A percentile compares a stretch with the other conserved stretches of the same genome.
These are phyloP conservation scores for Pelodiscus sinensis DNA, from an alignment of 2,113 vertebrate genomes.

Conservation along the genomic window DNA sequence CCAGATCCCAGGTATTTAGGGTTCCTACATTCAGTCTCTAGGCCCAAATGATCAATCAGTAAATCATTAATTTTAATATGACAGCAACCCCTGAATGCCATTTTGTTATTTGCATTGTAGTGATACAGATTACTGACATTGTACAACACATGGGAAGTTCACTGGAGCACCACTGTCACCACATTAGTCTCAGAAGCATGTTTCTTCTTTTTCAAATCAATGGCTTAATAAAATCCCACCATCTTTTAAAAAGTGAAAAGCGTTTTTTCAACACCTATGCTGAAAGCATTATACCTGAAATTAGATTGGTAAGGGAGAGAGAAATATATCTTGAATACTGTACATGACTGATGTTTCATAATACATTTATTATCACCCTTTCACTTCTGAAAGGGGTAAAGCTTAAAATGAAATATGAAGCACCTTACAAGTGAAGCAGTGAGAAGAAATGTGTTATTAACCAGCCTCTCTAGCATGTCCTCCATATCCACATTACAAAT, in stretches of 20 bases:
- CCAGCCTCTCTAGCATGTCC: slow-evolving; percentile 6
- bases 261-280: background rate
- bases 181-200: background rate
- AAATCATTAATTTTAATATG: background rate
- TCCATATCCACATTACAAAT: slow-evolving; percentile 12
- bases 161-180: background rate
- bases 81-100: background rate
- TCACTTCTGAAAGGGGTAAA: slow-evolving; percentile 10
- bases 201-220: background rate
- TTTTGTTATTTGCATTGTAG: background rate
- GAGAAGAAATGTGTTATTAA: slow-evolving; percentile 47
- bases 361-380: background rate
- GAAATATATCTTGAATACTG: background rate
- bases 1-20: background rate
- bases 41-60: background rate
- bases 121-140: background rate
- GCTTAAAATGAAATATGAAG: slow-evolving; percentile 20
- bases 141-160: background rate
- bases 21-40: background rate
- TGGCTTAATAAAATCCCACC: background rate
- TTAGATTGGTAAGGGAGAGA: background rate
- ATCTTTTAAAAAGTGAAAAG: background rate
- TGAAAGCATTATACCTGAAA: background rate
- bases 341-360: slow-evolving; percentile 38
- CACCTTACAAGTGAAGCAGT: background rate